phyloP scores from a whole-genome alignment of 2,113 vertebrate species.

The Cromileptes altivelis region DNA sequence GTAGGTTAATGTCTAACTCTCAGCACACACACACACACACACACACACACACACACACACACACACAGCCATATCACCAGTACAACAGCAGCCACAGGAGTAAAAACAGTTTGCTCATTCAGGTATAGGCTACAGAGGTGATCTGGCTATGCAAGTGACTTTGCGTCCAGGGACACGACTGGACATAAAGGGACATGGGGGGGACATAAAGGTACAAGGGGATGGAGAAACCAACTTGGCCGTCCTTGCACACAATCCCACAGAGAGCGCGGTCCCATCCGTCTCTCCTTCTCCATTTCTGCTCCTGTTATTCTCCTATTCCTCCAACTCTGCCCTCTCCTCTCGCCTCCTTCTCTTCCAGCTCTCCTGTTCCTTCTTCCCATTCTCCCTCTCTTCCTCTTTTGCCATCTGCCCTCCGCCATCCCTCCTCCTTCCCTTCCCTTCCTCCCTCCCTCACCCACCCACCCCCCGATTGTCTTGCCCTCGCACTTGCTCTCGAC shows the following conservation, averaged over 20 bases:
- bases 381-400: constrained; percentile 9
- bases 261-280: constrained; percentile 74
- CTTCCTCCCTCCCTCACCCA: not conserved
- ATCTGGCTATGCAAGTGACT: constrained; percentile 64
- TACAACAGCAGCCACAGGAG: constrained; percentile 53
- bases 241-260: constrained; percentile 90
- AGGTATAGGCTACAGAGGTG: constrained; percentile 70
- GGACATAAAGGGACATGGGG: constrained; percentile 77
- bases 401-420: constrained; percentile 32
- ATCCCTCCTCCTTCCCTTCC: not conserved
- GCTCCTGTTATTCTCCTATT: constrained; percentile 41
- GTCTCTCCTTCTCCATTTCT: constrained; percentile 60
- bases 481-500: constrained; percentile 66
- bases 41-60: constrained; percentile 14
- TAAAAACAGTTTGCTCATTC: constrained; percentile 61
- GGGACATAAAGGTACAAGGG: constrained; percentile 72
- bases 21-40: constrained; percentile 15
- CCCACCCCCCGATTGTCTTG: constrained; percentile 42
- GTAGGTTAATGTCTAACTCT: constrained; percentile 72
- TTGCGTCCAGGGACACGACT: constrained; percentile 75
- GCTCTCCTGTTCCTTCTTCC: constrained; percentile 20
- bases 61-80: constrained; percentile 12
- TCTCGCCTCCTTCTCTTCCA: constrained; percentile 8
- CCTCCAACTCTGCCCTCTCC: constrained; percentile 13
- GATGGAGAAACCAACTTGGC: constrained; percentile 84